These are phyloP conservation scores for Archivesica marissinica DNA, from an alignment of 1,140 invertebrate species.

Conservation along the genomic window DNA sequence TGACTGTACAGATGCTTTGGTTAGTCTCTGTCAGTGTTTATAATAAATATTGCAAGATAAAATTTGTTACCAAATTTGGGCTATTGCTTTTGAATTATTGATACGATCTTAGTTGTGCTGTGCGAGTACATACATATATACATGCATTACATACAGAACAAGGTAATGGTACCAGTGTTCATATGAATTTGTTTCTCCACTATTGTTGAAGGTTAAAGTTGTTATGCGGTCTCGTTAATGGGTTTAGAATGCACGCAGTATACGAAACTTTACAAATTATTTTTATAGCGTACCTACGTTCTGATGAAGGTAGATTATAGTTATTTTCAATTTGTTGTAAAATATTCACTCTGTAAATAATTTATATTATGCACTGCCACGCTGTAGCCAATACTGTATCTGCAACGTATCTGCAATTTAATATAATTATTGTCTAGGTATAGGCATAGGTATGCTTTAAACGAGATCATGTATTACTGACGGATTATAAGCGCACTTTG, in stretches of 20 bases:
- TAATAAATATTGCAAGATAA: not conserved
- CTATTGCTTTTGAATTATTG: not conserved
- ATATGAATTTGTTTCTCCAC: not conserved
- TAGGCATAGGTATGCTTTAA: not conserved
- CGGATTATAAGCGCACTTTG: too few species aligned
- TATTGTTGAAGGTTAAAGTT: not conserved
- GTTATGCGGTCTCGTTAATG: not conserved
- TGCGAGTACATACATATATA: constrained; percentile 46
- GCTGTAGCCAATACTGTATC: constrained; percentile 1
- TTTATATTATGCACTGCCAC: constrained; percentile 55
- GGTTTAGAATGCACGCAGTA: not conserved
- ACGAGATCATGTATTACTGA: too few species aligned
- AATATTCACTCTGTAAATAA: constrained; percentile 58
- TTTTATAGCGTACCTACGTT: not conserved
- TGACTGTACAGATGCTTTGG: not conserved
- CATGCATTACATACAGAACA: constrained; percentile 61
- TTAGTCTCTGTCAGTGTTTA: not conserved
- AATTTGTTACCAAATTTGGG: constrained; percentile 34
- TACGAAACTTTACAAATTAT: not conserved
- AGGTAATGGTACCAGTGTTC: not conserved
- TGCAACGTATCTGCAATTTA: not conserved
- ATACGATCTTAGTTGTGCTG: not conserved
- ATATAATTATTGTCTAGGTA: not conserved
- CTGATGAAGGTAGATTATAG: constrained; percentile 11
- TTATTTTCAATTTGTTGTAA: constrained; percentile 57